Base-by-base conservation (phyloP, 2,113 vertebrate species). In the Pollachius pollachius region DNA sequence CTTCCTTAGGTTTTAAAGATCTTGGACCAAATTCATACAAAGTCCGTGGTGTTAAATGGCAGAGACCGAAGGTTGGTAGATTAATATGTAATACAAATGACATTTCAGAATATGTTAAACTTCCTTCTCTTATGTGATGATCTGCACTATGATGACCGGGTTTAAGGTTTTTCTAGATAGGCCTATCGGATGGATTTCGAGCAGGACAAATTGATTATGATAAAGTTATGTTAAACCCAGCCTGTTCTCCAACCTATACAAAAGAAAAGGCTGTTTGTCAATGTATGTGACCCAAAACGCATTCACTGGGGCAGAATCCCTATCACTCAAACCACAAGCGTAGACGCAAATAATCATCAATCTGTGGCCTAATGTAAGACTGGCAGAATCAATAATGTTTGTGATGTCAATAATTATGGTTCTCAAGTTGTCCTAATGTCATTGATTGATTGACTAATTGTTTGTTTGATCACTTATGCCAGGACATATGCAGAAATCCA, bases 1-100 rank as follows among this genome's bases (percentile, higher is more conserved):
- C 94, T 0, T 88, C 87, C 2, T 84, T 97, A 81, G 94, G 95
- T n/a, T 95, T 88, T 70, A 84, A 52, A 1, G 95, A 96, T 5
- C 90, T 97, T 2, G 93, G 94, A 52, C 94, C 91, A 0, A 11
- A 73, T 17, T 96, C 95, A 4, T 64, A 82, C 0, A 94, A 94
- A 74, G 92, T 90, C 0, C 74, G 68, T 58, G 94, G 92, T 0
- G 56, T 96, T 52, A 8, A 84, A 59, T 96, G 94, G 94, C 94
- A 84, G 82, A 91, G 91, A 56, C 94, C 94, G 4, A 74, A 0
- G 74, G 84, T 87, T 66, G 19, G 82, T 79, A 18, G 9, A 54
- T 18, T 23, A 13, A 16, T 3, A 0, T 15, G 60, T 5, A n/a
- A 57, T 57, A 17, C 54, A 57, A 2, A 0, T n/a, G 15, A 16